Conservation (phyloP, 2,888 invertebrate genomes). For the Latrodectus elegans region DNA sequence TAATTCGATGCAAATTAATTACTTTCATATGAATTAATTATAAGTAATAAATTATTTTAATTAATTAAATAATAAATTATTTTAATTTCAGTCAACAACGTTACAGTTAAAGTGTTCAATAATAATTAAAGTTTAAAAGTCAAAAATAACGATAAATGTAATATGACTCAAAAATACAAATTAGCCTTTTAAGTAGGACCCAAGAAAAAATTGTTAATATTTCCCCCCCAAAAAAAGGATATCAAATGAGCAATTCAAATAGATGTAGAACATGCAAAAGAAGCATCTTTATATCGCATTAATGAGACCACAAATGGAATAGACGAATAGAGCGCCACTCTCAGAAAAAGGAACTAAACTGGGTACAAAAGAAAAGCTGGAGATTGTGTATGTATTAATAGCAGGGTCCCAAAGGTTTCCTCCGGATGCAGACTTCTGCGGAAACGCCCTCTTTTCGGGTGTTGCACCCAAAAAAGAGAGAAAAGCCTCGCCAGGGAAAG, state of each 20-base stretch:
- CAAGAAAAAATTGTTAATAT: neutral
- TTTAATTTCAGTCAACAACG: too few species aligned
- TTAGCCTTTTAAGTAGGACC: neutral
- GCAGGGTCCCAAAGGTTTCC: constrained; percentile 35
- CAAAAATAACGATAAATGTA: too few species aligned
- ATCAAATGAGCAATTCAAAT: too few species aligned
- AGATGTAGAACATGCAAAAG: too few species aligned
- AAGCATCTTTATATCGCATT: neutral
- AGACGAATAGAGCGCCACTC: neutral
- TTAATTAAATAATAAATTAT: too few species aligned
- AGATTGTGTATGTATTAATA: constrained; percentile 35
- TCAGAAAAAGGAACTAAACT: neutral
- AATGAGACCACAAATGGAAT: neutral
- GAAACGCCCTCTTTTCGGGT: constrained; percentile 42
- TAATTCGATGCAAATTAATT: too few species aligned
- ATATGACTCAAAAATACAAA: too few species aligned
- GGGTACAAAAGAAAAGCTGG: neutral
- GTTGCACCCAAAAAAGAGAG: constrained; percentile 26
- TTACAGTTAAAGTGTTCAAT: too few species aligned
- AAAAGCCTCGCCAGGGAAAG: constrained; percentile 3
- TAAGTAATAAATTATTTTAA: too few species aligned
- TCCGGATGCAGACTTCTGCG: constrained; percentile 23
- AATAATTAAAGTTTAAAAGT: too few species aligned
- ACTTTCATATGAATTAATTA: too few species aligned
- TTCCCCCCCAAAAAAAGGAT: neutral